phyloP scores from a whole-genome alignment of 2,113 vertebrate species.

The Proteles cristata region DNA sequence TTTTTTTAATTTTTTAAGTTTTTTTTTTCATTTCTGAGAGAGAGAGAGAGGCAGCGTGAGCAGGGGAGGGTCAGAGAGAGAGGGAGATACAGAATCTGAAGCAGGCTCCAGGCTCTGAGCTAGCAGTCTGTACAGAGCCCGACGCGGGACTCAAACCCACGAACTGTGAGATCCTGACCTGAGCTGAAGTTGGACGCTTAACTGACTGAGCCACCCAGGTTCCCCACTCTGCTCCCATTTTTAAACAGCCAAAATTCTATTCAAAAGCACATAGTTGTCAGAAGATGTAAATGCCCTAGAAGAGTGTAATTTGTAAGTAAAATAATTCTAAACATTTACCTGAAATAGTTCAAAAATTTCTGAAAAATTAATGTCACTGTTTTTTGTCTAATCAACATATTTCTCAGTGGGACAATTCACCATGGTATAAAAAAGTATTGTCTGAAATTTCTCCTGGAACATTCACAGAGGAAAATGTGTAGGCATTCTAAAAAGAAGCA shows the following conservation, averaged over 20 bases:
- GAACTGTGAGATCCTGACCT: no score
- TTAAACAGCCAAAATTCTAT: neutral
- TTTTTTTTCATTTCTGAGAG: no score
- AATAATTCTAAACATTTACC: constrained; percentile 23
- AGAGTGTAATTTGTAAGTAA: neutral
- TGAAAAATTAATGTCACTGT: neutral
- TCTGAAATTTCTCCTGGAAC: neutral
- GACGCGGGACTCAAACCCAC: no score
- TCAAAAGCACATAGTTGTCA: neutral
- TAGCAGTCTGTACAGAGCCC: no score
- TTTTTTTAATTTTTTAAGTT: no score
- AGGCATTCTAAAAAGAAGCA: neutral
- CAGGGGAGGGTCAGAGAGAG: no score
- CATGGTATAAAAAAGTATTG: neutral
- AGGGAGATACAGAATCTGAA: no score
- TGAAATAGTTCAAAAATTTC: neutral
- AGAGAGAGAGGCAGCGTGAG: no score
- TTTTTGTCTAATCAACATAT: constrained; percentile 18
- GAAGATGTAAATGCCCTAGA: neutral
- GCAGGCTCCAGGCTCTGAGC: no score
- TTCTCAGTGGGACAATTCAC: neutral
- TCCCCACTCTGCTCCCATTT: neutral
- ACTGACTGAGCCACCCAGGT: no score
- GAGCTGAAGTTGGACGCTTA: no score
- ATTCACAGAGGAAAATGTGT: neutral